A percentile compares a stretch with the other conserved stretches of the same genome.
phyloP scores from a whole-genome alignment of 2,113 vertebrate species.

The Dasypus novemcinctus region DNA sequence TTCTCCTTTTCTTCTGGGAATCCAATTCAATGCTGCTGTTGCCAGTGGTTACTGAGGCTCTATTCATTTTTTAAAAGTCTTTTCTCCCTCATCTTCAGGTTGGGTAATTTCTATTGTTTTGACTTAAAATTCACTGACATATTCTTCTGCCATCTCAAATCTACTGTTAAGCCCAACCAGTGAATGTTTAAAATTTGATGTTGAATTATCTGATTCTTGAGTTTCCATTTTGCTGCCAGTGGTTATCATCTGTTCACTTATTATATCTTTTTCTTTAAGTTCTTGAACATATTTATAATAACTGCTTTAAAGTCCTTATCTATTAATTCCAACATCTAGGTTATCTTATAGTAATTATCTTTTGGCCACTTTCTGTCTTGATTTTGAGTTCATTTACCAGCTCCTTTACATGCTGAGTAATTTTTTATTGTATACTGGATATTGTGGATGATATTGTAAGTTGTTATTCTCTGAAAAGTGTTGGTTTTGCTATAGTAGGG shows the following conservation, averaged over 20 bases:
- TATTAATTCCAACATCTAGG: neutral
- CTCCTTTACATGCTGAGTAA: neutral
- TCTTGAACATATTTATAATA: neutral
- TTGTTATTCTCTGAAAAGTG: neutral
- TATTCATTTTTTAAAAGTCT: neutral
- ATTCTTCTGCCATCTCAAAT: neutral
- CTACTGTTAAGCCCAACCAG: neutral
- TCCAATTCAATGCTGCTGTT: neutral
- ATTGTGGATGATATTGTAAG: neutral
- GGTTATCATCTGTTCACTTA: neutral
- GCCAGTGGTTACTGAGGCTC: neutral
- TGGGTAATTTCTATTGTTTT: neutral
- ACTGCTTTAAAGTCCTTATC: neutral
- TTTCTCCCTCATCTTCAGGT: neutral
- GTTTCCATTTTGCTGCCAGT: slow-evolving; percentile 6
- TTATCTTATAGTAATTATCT: neutral
- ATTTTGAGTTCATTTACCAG: neutral
- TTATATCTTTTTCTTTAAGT: neutral
- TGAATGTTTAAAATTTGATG: neutral
- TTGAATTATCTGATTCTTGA: neutral
- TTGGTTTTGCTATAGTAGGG: neutral
- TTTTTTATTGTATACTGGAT: neutral
- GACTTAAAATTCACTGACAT: neutral
- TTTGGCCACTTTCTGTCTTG: neutral
- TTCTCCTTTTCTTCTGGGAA: neutral